A percentile compares a stretch with the other conserved stretches of the same genome.
phyloP scores from a whole-genome alignment of 2,888 invertebrate genomes.

The Caenorhabditis sp. region DNA sequence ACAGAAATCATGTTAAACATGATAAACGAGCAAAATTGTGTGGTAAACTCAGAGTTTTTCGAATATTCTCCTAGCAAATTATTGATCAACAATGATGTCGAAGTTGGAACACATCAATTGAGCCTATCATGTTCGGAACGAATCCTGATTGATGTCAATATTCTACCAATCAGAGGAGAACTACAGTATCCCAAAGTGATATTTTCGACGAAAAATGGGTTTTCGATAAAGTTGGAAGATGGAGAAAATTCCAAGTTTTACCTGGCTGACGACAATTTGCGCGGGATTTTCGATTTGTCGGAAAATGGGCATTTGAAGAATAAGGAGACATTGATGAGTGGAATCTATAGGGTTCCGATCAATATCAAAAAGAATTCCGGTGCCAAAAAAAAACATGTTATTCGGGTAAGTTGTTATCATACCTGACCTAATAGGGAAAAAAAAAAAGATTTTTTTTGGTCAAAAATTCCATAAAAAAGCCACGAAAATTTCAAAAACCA shows the following conservation, averaged over 20 bases:
- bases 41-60: background rate
- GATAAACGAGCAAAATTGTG: background rate
- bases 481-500: too few species aligned
- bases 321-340: background rate
- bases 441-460: too few species aligned
- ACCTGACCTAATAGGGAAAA: background rate
- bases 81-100: background rate
- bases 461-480: background rate
- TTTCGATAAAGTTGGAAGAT: background rate
- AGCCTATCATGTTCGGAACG: background rate
- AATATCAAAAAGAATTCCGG: background rate
- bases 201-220: background rate
- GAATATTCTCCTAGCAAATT: background rate
- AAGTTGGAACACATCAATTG: background rate
- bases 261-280: slow-evolving; percentile 2
- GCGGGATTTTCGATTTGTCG: background rate
- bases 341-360: background rate
- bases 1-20: background rate
- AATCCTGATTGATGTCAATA: background rate
- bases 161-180: background rate
- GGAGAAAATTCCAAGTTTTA: background rate
- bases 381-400: background rate
- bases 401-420: background rate
- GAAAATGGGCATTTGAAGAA: background rate
- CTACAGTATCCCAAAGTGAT: background rate